A percentile compares a stretch with the other conserved stretches of the same genome.
phyloP scores from a whole-genome alignment of 2,797 vertebrate genomes.

The Sebastes flavidus region DNA sequence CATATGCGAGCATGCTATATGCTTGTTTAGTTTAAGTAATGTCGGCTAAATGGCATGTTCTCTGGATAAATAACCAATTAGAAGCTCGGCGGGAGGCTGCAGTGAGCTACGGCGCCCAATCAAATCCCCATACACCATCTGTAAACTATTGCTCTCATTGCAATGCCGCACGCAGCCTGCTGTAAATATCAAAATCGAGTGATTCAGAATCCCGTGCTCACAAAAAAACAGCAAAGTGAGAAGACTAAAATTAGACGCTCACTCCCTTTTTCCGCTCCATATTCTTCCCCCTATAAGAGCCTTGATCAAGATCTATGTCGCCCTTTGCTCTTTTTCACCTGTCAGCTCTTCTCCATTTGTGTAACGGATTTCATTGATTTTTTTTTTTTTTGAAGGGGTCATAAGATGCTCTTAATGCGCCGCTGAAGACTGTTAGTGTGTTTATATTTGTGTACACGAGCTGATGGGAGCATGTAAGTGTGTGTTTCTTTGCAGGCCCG shows the following conservation, averaged over 20 bases:
- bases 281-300: neutral
- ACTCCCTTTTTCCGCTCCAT: neutral
- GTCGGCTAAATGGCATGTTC: constrained; percentile 61
- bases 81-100: constrained; percentile 29
- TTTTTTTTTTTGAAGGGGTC: constrained; percentile 20
- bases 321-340: constrained; percentile 17
- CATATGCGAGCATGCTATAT: constrained; percentile 36
- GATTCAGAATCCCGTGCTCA: constrained; percentile 10
- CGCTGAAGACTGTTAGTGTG: constrained; percentile 37
- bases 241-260: neutral
- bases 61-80: constrained; percentile 72
- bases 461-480: constrained; percentile 1
- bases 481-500: neutral
- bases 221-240: constrained; percentile 5
- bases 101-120: constrained; percentile 49
- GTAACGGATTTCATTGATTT: constrained; percentile 61
- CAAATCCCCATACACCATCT: constrained; percentile 55
- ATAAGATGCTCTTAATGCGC: constrained; percentile 54
- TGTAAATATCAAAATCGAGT: constrained; percentile 48
- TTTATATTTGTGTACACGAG: constrained; percentile 34
- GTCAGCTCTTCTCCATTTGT: constrained; percentile 50
- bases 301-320: constrained; percentile 25
- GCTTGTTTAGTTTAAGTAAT: constrained; percentile 69
- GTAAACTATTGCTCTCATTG: constrained; percentile 41
- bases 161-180: constrained; percentile 33